A percentile compares a stretch with the other conserved stretches of the same genome.
Conservation (phyloP, 2,113 vertebrate species). For the Seriola quinqueradiata region DNA sequence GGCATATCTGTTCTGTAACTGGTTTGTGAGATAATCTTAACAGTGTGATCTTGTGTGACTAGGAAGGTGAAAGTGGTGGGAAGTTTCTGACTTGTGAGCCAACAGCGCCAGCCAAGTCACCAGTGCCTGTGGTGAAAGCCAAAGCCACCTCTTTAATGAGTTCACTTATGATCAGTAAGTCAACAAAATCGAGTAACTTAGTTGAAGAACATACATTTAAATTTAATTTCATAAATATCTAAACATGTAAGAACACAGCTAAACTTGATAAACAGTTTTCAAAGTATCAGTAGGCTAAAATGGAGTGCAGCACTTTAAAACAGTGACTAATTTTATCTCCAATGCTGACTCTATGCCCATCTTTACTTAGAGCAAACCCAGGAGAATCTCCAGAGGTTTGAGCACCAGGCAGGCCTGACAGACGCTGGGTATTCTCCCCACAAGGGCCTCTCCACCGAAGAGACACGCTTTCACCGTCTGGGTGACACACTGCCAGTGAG, state of each 20-base stretch:
- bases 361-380: slow-evolving; percentile 90
- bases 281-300: neutral
- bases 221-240: neutral
- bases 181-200: neutral
- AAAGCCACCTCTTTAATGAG: slow-evolving; percentile 95
- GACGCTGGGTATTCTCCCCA: slow-evolving; percentile 93
- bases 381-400: slow-evolving; percentile 94
- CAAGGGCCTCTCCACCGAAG: slow-evolving; percentile 94
- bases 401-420: slow-evolving; percentile 93
- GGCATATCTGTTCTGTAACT: slow-evolving; percentile 13
- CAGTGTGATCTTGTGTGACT: slow-evolving; percentile 49
- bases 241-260: neutral
- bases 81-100: slow-evolving; percentile 45
- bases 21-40: slow-evolving; percentile 25
- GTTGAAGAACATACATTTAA: neutral
- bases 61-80: slow-evolving; percentile 87
- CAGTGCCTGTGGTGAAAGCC: slow-evolving; percentile 90
- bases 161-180: slow-evolving; percentile 95
- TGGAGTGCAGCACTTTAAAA: neutral
- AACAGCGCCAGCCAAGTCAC: slow-evolving; percentile 73
- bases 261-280: neutral
- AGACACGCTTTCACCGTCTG: slow-evolving; percentile 90
- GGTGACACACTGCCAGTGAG: slow-evolving; percentile 92
- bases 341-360: neutral
- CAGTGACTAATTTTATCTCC: slow-evolving; percentile 8